Evolutionary conservation across 2,888 invertebrate species (phyloP), one percentile per base, ranked within the genome.

Genomic region (Drosophila paramelanica): DNA sequence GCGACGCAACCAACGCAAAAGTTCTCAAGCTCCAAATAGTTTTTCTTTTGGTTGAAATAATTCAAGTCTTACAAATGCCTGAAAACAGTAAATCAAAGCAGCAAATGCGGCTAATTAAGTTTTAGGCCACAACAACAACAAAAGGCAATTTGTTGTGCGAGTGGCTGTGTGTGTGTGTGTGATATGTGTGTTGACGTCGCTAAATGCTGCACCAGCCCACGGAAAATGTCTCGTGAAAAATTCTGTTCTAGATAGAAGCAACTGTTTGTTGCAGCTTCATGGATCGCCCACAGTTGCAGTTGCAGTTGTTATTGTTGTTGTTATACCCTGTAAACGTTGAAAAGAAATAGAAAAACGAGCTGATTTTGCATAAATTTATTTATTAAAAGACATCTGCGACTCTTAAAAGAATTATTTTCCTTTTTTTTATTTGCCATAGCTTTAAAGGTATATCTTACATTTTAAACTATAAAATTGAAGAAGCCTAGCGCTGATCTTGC

Each of bases 101-200:
- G 78, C 77, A 80, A 83, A 88, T 86, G 83, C 73, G 87, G 87
- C 87, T 84, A 84, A 84, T 88, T 84, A 86, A 83, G 67, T 88
- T 83, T 82, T 77, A 70, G 86, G 88, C 88, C 79, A 88, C 31
- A 31, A 31, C 31, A 31, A 31, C 31, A 76, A 23, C 42, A 45
- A 77, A 83, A 71, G 87, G 80, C 78, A 88, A 84, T 84, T 84
- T 84, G 83, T 82, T 88, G 73, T 73, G 66, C 49, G 17, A 20
- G 2, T 42, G 43, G 41, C n/a, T 33, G 36, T 51, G 43, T 42
- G 31, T 47, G 38, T 31, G 31, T 31, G 38, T 49, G 49, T 64
- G 50, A 36, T 17, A 33, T 42, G 66, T 61, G 53, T 73, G 66
- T 61, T 55, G 45, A 49, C 61, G 67, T 68, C 79, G 65, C 76